Conservation (phyloP, 2,888 invertebrate genomes). For the Hoplodrina blanda region DNA sequence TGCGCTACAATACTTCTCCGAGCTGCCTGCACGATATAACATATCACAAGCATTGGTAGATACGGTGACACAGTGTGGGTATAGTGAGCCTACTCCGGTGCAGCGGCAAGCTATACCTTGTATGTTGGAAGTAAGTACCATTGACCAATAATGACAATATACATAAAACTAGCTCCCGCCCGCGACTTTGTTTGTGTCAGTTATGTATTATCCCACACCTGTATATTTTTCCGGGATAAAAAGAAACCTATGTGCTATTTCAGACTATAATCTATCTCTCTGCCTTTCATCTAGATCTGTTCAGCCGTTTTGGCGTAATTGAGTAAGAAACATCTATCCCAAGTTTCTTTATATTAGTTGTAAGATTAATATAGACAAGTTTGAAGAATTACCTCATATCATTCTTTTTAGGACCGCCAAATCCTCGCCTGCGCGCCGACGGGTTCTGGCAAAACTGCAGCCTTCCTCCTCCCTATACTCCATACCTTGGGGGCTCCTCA, state of each 20-base stretch:
- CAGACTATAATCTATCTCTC: no score
- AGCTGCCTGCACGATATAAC: conserved; percentile 90
- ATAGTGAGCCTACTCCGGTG: conserved; percentile 95
- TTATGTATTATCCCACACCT: no score
- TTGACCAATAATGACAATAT: neutral
- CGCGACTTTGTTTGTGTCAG: no score
- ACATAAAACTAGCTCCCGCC: no score
- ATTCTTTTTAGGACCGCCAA: conserved; percentile 92
- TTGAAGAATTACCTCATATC: neutral
- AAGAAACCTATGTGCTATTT: no score
- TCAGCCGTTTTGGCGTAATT: no score
- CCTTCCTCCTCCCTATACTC: conserved; percentile 97
- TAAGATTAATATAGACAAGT: no score
- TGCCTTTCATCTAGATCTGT: no score
- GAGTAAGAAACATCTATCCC: no score
- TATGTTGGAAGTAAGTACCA: conserved; percentile 93
- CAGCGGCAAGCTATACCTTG: conserved; percentile 98
- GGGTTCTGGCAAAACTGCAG: conserved; percentile 99
- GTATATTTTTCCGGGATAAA: no score
- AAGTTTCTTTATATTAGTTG: no score
- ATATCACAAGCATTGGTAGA: conserved; percentile 91
- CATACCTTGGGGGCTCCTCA: conserved; percentile 93
- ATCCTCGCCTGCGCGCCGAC: conserved; percentile 98
- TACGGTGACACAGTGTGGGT: conserved; percentile 93
- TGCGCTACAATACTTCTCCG: conserved; percentile 93